phyloP scores from a whole-genome alignment of 2,888 invertebrate species.

The Dinocampus coccinellae region DNA sequence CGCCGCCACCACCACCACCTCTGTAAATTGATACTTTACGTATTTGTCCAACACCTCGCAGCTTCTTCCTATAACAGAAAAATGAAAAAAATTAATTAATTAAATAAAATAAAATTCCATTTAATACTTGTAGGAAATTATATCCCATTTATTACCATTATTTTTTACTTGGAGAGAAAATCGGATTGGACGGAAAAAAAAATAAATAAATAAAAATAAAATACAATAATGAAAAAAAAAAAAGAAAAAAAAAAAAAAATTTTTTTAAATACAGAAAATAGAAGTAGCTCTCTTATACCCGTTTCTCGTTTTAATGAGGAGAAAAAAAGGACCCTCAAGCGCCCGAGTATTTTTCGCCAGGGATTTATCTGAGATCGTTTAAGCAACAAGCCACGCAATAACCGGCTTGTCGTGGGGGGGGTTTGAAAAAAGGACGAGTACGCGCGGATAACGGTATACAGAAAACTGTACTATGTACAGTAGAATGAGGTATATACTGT shows the following conservation, averaged over 20 bases:
- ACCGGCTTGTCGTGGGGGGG: conserved; percentile 39
- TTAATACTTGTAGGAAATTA: neutral
- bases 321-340: conserved; percentile 6
- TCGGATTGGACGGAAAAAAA: neutral
- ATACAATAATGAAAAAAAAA: too few relatives aligned
- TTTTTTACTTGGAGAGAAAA: conserved; percentile 1
- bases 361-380: conserved; percentile 46
- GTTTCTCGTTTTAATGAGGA: conserved; percentile 17
- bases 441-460: conserved; percentile 3
- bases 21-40: conserved; percentile 23
- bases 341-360: conserved; percentile 38
- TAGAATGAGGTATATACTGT: conserved; percentile 29
- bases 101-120: neutral
- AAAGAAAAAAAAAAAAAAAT: too few relatives aligned
- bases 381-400: conserved; percentile 47
- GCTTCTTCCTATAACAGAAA: conserved; percentile 29
- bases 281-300: neutral
- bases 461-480: too few relatives aligned
- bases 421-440: neutral
- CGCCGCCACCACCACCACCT: too few relatives aligned
- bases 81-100: neutral
- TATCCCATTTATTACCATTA: conserved; percentile 7
- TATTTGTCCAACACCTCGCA: conserved; percentile 10
- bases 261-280: neutral
- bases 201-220: too few relatives aligned